A percentile compares a stretch with the other conserved stretches of the same genome.
Evolutionary conservation across 2,113 vertebrate genomes (phyloP).

Genomic region (Asarcornis scutulata): DNA sequence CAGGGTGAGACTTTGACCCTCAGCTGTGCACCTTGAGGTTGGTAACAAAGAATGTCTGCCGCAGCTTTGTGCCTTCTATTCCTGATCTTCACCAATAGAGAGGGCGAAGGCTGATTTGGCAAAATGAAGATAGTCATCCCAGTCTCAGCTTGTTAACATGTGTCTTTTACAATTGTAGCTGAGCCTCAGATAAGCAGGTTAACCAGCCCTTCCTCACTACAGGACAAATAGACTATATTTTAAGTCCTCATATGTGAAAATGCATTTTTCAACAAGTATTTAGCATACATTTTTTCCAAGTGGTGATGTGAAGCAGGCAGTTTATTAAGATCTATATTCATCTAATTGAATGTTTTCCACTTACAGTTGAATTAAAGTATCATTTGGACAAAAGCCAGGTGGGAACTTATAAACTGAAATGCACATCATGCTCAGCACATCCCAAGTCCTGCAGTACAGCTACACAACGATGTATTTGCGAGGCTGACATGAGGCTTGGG

Average conservation of each 20-base stretch:
- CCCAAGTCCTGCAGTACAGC: neutral
- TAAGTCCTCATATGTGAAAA: neutral
- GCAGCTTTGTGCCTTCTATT: neutral
- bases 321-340: conserved; percentile 17
- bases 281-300: conserved; percentile 3
- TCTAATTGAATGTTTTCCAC: conserved; percentile 68
- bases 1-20: neutral
- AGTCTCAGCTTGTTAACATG: neutral
- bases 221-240: neutral
- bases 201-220: neutral
- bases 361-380: conserved; percentile 40
- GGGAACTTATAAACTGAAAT: neutral
- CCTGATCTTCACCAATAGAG: neutral
- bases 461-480: neutral
- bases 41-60: neutral
- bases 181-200: neutral
- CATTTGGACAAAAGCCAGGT: conserved; percentile 52
- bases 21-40: neutral
- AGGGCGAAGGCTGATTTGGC: neutral
- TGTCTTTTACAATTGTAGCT: neutral
- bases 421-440: neutral
- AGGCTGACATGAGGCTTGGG: neutral
- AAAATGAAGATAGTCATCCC: neutral
- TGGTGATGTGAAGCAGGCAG: conserved; percentile 10
- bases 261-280: conserved; percentile 7